Percentiles rank a stretch among this genome's conserved stretches.
These are phyloP conservation scores for Agapornis canus DNA, from an alignment of 2,797 vertebrate species.

Conservation along the genomic window DNA sequence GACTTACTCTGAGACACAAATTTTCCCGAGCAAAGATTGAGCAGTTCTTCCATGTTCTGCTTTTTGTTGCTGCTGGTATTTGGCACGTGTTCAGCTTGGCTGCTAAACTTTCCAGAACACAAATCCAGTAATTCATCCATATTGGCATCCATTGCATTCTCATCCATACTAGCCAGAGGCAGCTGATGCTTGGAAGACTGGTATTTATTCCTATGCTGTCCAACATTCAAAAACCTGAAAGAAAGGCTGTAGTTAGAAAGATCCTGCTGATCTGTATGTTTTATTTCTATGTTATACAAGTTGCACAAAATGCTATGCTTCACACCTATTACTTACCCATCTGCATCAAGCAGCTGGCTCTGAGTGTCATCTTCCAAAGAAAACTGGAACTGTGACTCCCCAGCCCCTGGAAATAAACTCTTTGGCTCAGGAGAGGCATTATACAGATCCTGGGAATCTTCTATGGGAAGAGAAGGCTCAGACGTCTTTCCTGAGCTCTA, in stretches of 20 bases:
- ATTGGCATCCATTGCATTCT: constrained; percentile 98
- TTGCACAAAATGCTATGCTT: neutral
- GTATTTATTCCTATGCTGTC: constrained; percentile 79
- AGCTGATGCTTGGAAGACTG: constrained; percentile 86
- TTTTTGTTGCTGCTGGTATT: constrained; percentile 58
- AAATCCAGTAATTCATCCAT: constrained; percentile 94
- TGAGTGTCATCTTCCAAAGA: constrained; percentile 95
- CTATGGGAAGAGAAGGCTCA: constrained; percentile 89
- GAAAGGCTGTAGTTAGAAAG: neutral
- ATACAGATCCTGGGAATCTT: constrained; percentile 87
- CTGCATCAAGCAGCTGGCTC: constrained; percentile 93
- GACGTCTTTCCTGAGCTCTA: constrained; percentile 96
- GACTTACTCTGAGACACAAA: constrained; percentile 82
- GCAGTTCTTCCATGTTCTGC: constrained; percentile 86
- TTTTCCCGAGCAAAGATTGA: constrained; percentile 90
- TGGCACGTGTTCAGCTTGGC: constrained; percentile 65
- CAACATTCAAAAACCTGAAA: constrained; percentile 82
- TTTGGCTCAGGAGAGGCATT: constrained; percentile 84
- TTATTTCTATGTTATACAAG: neutral
- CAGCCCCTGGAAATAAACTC: constrained; percentile 76
- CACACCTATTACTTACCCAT: constrained; percentile 80
- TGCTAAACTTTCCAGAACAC: constrained; percentile 89
- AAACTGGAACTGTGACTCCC: constrained; percentile 88
- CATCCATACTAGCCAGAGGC: constrained; percentile 89
- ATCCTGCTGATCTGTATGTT: neutral